These are phyloP conservation scores for Eidolon dupreanum DNA, from an alignment of 2,797 vertebrate genomes.

Conservation along the genomic window DNA sequence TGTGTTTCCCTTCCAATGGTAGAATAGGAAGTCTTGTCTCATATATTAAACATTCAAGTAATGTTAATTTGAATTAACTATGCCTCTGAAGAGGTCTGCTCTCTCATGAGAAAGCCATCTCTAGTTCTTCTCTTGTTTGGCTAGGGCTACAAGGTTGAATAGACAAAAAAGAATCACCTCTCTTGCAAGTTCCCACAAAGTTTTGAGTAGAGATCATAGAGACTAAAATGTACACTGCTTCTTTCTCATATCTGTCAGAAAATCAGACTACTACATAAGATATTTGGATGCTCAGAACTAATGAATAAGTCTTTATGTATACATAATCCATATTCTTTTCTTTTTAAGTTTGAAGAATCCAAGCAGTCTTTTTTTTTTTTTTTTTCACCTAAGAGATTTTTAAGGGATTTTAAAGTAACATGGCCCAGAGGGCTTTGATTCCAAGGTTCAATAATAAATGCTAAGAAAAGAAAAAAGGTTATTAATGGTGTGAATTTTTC, in stretches of 20 bases:
- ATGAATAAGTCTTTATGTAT: not conserved
- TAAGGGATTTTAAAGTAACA: not conserved
- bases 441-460: not conserved
- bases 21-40: not conserved
- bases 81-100: accelerated
- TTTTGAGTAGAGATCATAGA: not conserved
- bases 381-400: not conserved
- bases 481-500: not conserved
- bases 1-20: not conserved
- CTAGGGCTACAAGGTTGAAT: not conserved
- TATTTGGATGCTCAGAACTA: not conserved
- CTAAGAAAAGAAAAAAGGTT: not conserved
- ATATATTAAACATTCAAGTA: not conserved
- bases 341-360: not conserved
- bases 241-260: not conserved
- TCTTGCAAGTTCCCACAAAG: not conserved
- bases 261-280: not conserved
- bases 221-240: not conserved
- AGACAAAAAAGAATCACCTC: not conserved
- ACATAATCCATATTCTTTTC: not conserved
- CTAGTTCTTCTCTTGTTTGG: not conserved
- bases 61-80: not conserved
- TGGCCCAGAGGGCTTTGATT: not conserved
- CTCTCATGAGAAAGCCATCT: not conserved
- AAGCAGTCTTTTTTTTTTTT: not conserved